These are phyloP conservation scores for Hanleya hanleyi DNA, from an alignment of 2,888 invertebrate genomes.

Conservation along the genomic window DNA sequence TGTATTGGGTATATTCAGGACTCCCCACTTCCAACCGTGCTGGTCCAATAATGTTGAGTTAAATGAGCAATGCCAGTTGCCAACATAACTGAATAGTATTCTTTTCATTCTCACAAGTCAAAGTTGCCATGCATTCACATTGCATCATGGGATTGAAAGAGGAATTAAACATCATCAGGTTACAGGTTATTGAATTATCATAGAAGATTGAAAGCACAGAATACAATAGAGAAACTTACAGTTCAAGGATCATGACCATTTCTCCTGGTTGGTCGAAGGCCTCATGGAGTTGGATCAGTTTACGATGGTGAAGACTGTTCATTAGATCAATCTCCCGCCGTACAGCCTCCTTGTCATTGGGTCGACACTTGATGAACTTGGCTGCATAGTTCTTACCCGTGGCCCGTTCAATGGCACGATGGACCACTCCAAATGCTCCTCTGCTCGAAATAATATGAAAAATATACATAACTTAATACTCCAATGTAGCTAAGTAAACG, in stretches of 20 bases:
- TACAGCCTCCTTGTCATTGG: slow-evolving; percentile 73
- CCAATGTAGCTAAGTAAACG: not conserved
- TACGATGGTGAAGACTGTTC: slow-evolving; percentile 74
- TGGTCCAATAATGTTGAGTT: too few species aligned
- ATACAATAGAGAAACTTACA: slow-evolving; percentile 73
- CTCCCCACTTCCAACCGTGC: too few species aligned
- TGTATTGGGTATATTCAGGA: too few species aligned
- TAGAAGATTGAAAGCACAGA: too few species aligned
- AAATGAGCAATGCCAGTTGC: too few species aligned
- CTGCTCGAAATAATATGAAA: slow-evolving; percentile 48
- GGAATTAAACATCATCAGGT: too few species aligned
- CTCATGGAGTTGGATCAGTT: slow-evolving; percentile 73
- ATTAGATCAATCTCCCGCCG: slow-evolving; percentile 74
- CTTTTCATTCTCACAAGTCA: too few species aligned
- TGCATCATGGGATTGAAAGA: too few species aligned
- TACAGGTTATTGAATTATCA: too few species aligned
- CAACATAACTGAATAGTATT: too few species aligned
- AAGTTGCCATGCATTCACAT: too few species aligned
- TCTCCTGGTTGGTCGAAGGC: slow-evolving; percentile 74
- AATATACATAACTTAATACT: not conserved
- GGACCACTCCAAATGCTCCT: slow-evolving; percentile 74
- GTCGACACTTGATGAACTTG: slow-evolving; percentile 73
- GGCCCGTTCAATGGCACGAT: slow-evolving; percentile 74
- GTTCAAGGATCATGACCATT: slow-evolving; percentile 74
- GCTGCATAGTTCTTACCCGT: slow-evolving; percentile 75